Conservation (phyloP, 2,797 vertebrate species). For the Miichthys miiuy region DNA sequence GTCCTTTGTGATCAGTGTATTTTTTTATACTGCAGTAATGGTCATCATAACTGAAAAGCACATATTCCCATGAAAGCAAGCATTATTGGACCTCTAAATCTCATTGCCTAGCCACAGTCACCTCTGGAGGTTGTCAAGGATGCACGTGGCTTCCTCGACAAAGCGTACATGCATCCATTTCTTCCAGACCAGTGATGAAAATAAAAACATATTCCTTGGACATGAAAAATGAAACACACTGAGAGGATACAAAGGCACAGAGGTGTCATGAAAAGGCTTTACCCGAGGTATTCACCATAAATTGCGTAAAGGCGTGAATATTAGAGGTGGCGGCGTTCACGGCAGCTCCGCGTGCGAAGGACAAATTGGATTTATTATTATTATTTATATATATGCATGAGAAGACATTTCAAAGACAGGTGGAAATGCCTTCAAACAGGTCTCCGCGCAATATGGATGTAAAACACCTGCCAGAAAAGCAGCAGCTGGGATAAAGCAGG, state of each 20-base stretch:
- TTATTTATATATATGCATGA: conserved; percentile 1
- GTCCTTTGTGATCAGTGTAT: neutral
- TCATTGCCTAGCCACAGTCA: no score
- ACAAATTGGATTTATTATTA: conserved; percentile 47
- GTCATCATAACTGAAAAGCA: no score
- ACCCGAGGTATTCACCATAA: neutral
- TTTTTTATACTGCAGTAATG: neutral
- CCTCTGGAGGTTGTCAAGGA: neutral
- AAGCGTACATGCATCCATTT: neutral
- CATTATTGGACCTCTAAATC: no score
- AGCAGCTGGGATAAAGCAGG: conserved; percentile 43
- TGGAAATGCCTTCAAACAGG: conserved; percentile 23
- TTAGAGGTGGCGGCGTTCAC: conserved; percentile 8
- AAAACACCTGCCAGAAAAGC: conserved; percentile 47
- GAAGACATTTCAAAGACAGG: conserved; percentile 28
- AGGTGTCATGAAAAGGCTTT: conserved; percentile 6
- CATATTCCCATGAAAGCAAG: no score
- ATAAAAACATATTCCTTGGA: neutral
- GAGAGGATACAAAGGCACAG: neutral
- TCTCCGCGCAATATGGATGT: conserved; percentile 2
- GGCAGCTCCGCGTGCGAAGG: neutral
- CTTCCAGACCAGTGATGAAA: neutral
- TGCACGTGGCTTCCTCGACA: neutral
- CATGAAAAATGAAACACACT: neutral
- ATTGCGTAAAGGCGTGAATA: conserved; percentile 19